Conservation (phyloP, 2,888 invertebrate species). For the Hymenopus coronatus region DNA sequence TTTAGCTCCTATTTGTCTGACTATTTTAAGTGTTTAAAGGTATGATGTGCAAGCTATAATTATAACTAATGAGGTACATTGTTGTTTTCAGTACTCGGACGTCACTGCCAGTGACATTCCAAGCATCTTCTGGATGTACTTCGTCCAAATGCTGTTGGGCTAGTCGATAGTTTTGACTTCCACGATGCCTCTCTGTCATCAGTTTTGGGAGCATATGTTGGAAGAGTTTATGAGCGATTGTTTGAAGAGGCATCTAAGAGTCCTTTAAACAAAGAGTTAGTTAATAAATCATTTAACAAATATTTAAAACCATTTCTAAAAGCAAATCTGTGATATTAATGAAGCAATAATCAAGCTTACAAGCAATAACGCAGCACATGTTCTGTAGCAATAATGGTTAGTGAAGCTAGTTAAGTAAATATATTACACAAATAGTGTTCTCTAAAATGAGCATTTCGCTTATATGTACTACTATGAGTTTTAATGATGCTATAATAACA, state of each 20-base stretch:
- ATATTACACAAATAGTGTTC: too few relatives aligned
- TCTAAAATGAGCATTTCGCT: too few relatives aligned
- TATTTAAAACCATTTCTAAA: slow-evolving; percentile 79
- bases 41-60: too few relatives aligned
- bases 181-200: slow-evolving; percentile 74
- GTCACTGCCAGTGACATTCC: slow-evolving; percentile 45
- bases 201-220: slow-evolving; percentile 77
- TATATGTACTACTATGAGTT: too few relatives aligned
- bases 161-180: slow-evolving; percentile 90
- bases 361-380: too few relatives aligned
- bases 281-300: slow-evolving; percentile 69
- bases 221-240: slow-evolving; percentile 77
- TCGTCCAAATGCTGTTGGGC: slow-evolving; percentile 82
- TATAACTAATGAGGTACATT: not conserved
- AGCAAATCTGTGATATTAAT: slow-evolving; percentile 59
- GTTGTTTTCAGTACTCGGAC: slow-evolving; percentile 49
- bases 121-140: slow-evolving; percentile 64
- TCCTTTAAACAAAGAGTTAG: slow-evolving; percentile 76
- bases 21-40: too few relatives aligned
- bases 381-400: too few relatives aligned
- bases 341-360: too few relatives aligned
- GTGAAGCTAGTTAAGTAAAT: too few relatives aligned
- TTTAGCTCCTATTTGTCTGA: too few relatives aligned
- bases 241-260: slow-evolving; percentile 77
- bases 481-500: too few relatives aligned